These are phyloP conservation scores for Morpho deidamia DNA, from an alignment of 2,888 invertebrate species.

Conservation along the genomic window DNA sequence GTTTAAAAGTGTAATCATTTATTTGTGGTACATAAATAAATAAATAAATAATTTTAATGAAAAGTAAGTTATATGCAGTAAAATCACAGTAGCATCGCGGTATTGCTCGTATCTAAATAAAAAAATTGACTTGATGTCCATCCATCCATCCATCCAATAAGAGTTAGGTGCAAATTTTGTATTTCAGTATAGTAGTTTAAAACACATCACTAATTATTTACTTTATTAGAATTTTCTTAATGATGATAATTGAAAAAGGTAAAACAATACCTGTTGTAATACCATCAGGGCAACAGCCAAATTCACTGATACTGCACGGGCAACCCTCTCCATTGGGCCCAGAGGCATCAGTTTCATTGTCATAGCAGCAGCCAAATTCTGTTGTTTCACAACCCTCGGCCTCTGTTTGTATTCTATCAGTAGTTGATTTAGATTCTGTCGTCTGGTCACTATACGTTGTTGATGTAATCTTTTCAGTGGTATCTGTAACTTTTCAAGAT, in stretches of 20 bases:
- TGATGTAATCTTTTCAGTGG: slow-evolving; percentile 15
- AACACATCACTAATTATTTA: too few species aligned
- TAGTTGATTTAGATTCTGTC: neutral
- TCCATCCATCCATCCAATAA: too few species aligned
- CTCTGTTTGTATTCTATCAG: slow-evolving; percentile 9
- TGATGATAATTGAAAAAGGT: neutral
- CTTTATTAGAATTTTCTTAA: too few species aligned
- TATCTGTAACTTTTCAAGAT: neutral
- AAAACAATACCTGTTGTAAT: slow-evolving; percentile 75
- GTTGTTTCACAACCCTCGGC: slow-evolving; percentile 68
- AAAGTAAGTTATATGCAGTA: too few species aligned
- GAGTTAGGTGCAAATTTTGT: too few species aligned
- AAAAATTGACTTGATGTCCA: too few species aligned
- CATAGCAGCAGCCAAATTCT: slow-evolving; percentile 87
- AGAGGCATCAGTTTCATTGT: slow-evolving; percentile 79
- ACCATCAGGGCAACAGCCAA: slow-evolving; percentile 87
- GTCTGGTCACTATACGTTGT: neutral
- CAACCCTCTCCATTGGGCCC: slow-evolving; percentile 83
- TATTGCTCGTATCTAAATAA: too few species aligned
- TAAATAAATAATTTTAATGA: too few species aligned
- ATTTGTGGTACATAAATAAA: too few species aligned
- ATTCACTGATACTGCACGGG: slow-evolving; percentile 79
- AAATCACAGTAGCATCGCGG: too few species aligned
- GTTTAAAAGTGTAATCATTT: too few species aligned
- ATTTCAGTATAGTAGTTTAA: too few species aligned